Percentiles rank a stretch among this genome's conserved stretches.
phyloP scores from a whole-genome alignment of 2,113 vertebrate species.

The Hippocampus abdominalis region DNA sequence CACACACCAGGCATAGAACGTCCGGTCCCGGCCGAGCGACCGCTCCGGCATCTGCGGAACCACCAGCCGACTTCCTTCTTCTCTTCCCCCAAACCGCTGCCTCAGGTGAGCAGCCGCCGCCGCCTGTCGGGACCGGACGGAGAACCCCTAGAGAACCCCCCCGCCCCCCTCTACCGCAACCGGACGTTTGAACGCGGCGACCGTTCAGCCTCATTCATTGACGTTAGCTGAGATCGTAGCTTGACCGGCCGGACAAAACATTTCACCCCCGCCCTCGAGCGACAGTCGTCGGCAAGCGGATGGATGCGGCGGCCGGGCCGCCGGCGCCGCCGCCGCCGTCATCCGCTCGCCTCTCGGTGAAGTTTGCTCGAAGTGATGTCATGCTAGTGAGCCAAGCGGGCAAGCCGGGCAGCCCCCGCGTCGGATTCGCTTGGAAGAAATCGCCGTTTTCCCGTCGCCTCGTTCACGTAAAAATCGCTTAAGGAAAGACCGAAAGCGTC shows the following conservation, averaged over 20 bases:
- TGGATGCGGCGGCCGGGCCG: too few relatives aligned
- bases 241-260: neutral
- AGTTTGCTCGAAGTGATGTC: conserved; percentile 64
- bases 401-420: neutral
- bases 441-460: neutral
- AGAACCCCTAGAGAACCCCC: neutral
- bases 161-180: neutral
- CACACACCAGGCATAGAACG: neutral
- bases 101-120: conserved; percentile 46
- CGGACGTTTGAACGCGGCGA: conserved; percentile 9
- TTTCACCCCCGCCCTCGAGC: neutral
- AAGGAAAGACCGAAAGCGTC: neutral
- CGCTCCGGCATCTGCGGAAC: neutral
- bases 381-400: conserved; percentile 21
- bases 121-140: neutral
- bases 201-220: conserved; percentile 34
- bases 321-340: neutral
- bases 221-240: conserved; percentile 11
- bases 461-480: neutral
- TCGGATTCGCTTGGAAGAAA: conserved; percentile 21
- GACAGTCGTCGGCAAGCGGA: neutral
- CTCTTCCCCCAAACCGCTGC: neutral
- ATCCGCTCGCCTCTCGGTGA: conserved; percentile 37
- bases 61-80: neutral
- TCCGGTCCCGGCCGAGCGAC: neutral